Percentiles rank a stretch among this genome's conserved stretches.
Conservation (phyloP, 1,140 invertebrate genomes). For the Heliconius hermathena region DNA sequence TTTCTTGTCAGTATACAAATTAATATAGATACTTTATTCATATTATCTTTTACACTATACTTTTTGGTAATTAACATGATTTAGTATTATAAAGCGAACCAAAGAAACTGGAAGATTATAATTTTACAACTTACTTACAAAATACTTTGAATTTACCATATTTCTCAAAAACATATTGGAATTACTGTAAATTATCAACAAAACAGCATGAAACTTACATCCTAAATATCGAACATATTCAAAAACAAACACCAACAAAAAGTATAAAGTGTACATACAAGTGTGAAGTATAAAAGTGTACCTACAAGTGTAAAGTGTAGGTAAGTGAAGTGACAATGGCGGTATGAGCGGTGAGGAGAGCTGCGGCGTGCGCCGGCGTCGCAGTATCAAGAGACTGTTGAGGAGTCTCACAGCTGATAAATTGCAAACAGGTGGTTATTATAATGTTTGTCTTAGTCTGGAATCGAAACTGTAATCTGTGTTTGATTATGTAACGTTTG, state of each 20-base stretch:
- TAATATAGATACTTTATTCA: no score
- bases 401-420: constrained; percentile 71
- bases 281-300: constrained; percentile 4
- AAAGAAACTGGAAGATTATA: not conserved
- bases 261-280: not conserved
- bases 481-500: no score
- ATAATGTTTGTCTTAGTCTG: not conserved
- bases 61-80: no score
- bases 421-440: constrained; percentile 65
- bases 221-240: not conserved
- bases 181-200: not conserved
- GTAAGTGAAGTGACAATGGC: constrained; percentile 36
- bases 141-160: not conserved
- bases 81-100: no score
- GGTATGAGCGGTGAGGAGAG: constrained; percentile 63
- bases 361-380: constrained; percentile 66
- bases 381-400: constrained; percentile 75
- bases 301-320: constrained; percentile 18
- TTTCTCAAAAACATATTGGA: not conserved
- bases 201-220: not conserved
- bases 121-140: no score
- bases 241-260: not conserved
- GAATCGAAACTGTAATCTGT: not conserved
- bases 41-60: no score
- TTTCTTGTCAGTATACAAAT: no score